Conservation (phyloP, 2,113 vertebrate genomes). For the Ictalurus punctatus region DNA sequence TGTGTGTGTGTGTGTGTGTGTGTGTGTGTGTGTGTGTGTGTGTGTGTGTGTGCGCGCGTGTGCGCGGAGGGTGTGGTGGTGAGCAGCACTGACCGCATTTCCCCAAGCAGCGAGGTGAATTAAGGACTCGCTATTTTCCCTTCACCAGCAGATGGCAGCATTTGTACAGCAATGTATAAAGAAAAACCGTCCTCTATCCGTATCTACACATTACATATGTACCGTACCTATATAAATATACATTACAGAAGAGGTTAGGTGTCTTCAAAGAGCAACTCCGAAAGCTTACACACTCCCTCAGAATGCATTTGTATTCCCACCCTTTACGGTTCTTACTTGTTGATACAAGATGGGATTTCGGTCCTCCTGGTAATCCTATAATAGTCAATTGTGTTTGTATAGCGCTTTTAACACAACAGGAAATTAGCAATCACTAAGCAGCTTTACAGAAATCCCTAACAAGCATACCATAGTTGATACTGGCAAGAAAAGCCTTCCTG, state of each 20-base stretch:
- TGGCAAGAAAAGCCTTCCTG: not conserved
- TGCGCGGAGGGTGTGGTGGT: slow-evolving; percentile 18
- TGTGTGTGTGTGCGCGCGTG: slow-evolving; percentile 16
- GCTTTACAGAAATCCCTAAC: not conserved
- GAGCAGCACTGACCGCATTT: slow-evolving; percentile 1
- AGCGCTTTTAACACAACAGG: not conserved
- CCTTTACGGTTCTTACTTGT: not conserved
- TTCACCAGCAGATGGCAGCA: slow-evolving; percentile 47
- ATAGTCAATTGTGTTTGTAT: not conserved
- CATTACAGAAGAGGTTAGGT: not conserved
- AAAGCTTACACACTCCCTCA: too few relatives aligned
- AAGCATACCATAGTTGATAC: not conserved
- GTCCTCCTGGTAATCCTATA: not conserved
- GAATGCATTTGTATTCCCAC: not conserved
- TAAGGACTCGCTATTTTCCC: not conserved
- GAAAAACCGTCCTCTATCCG: too few relatives aligned
- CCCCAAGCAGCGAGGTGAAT: not conserved
- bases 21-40: slow-evolving; percentile 6
- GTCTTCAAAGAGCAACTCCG: not conserved
- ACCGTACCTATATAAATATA: not conserved
- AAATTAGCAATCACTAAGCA: not conserved
- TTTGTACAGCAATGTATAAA: not conserved
- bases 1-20: slow-evolving; percentile 21
- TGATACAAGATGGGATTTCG: not conserved
- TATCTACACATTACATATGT: not conserved